Evolutionary conservation across 2,888 invertebrate genomes (phyloP).

Genomic region (Phymatocera aterrima): DNA sequence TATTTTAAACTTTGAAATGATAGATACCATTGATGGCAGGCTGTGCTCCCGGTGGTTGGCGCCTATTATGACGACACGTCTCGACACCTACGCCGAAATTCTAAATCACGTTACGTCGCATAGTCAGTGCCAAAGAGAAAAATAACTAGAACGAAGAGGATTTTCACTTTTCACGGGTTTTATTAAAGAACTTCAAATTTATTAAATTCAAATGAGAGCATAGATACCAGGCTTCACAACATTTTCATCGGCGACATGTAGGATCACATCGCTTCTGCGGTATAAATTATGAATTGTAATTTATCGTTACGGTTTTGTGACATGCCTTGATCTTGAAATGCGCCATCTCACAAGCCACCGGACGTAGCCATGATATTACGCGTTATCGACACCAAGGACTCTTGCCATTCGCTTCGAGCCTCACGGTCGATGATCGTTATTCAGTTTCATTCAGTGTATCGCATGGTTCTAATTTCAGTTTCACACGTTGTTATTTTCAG

Average conservation of each 20-base stretch:
- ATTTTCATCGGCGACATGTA: neutral
- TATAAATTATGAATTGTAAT: neutral
- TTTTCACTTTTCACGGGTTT: neutral
- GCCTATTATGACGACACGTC: constrained; percentile 61
- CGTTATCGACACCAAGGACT: neutral
- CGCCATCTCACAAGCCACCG: neutral
- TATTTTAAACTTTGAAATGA: constrained; percentile 28
- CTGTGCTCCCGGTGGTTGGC: constrained; percentile 53
- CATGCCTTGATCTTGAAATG: neutral
- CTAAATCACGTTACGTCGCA: constrained; percentile 1
- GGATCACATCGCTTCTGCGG: neutral
- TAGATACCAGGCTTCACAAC: no score
- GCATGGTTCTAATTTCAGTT: constrained; percentile 16
- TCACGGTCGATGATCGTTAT: neutral
- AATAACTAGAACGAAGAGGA: neutral
- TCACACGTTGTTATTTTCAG: neutral
- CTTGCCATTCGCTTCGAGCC: neutral
- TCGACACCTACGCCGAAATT: constrained; percentile 59
- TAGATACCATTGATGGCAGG: constrained; percentile 58
- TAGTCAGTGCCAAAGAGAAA: constrained; percentile 15
- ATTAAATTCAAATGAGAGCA: constrained; percentile 9
- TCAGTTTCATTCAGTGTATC: neutral
- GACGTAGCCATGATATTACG: neutral
- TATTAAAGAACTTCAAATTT: constrained; percentile 5
- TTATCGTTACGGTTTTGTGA: neutral